Evolutionary conservation across 2,888 invertebrate genomes (phyloP), one percentile per base, ranked within the genome.

Genomic region (Ptychoptera contaminata): DNA sequence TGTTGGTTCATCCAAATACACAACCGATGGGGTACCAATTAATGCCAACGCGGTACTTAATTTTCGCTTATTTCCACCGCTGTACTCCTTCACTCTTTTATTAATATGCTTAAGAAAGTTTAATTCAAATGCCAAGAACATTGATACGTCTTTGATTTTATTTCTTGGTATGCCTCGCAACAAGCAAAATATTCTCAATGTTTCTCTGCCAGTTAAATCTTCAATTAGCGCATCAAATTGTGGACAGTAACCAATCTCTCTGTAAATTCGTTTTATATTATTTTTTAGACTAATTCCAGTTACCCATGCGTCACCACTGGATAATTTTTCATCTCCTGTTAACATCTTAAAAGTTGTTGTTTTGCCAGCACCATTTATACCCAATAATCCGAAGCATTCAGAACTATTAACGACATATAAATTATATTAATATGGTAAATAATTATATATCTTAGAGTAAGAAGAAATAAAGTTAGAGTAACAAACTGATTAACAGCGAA

Each of bases 271-370:
- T 47, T 72, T 73, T 56, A 77, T 69, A 35, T 76, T 57, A 1
- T 53, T 65, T 49, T 70, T 65, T 15, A 74, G 61, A 5, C 67
- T 72, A 44, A 69, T 56, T 7, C 76, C 75, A 50, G 73, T 68
- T 10, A 87, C 72, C 62, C 70, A 82, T 1, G 79, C 83, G 42
- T 79, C 73, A 0, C 87, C 87, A 43, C 69, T 70, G 0, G 79
- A 74, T 10, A 84, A 73, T 5, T 65, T 62, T 55, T 79, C 80
- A 57, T 87, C 88, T 0, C 91, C 90, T 41, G 90, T 90, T 54
- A 91, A 67, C 82, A 90, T 87, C 65, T 84, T 84, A 60, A 93
- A 93, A 0, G 91, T 90, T 1, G 81, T 79, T 0, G 86, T 87
- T 63, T 88, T 90, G 0, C 88, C 88, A 2, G 88, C 87, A 9